These are phyloP conservation scores for Artemisiospiza belli DNA, from an alignment of 2,113 vertebrate species.

Conservation along the genomic window DNA sequence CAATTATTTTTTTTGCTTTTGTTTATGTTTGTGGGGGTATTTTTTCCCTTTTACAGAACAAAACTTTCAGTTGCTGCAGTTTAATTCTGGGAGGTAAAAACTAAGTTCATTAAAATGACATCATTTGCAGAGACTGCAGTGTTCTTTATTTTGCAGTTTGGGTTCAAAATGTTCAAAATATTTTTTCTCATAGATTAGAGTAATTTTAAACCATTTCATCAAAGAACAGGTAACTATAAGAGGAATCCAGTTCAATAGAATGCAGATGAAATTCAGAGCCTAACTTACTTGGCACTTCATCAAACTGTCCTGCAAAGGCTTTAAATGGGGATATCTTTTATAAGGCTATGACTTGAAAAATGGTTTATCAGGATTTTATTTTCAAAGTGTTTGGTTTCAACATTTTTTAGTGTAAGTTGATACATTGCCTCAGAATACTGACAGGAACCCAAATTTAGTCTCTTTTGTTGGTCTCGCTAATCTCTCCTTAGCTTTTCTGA, in stretches of 20 bases:
- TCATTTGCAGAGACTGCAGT: background rate
- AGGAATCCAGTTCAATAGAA: background rate
- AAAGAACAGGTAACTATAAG: background rate
- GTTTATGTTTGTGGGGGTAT: rapidly evolving
- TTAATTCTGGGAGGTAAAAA: background rate
- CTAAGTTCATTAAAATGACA: background rate
- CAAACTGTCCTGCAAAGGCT: background rate
- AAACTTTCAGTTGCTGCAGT: background rate
- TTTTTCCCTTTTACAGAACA: background rate
- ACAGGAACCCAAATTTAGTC: background rate
- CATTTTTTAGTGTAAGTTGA: background rate
- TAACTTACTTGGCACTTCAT: background rate
- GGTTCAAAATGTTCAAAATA: background rate
- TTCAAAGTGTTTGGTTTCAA: background rate
- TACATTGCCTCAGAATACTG: background rate
- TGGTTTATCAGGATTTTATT: background rate
- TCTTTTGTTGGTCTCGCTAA: background rate
- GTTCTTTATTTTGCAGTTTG: background rate
- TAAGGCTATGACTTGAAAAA: background rate
- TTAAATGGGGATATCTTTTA: background rate
- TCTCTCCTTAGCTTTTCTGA: background rate
- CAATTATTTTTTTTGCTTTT: background rate
- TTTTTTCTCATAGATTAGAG: background rate
- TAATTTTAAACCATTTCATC: background rate
- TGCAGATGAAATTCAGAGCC: background rate